A percentile compares a stretch with the other conserved stretches of the same genome.
Conservation (phyloP, 2,888 invertebrate species). For the Druceiella hillmani region DNA sequence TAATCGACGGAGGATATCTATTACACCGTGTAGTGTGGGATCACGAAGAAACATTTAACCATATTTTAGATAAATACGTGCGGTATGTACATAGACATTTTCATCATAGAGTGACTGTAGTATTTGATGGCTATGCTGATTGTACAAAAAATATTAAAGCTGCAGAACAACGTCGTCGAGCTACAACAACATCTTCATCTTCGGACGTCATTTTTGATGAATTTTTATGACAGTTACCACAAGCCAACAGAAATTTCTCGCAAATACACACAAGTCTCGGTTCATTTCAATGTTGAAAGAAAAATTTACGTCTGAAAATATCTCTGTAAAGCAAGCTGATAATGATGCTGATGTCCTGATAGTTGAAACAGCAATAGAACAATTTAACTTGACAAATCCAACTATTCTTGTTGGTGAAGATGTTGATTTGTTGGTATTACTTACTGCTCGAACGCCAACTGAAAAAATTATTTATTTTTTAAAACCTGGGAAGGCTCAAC, state of each 20-base stretch:
- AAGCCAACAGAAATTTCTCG: constrained; percentile 25
- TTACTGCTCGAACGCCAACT: constrained; percentile 22
- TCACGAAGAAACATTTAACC: too few relatives aligned
- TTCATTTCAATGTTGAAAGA: constrained; percentile 27
- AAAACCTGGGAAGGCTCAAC: constrained; percentile 24
- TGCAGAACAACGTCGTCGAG: constrained; percentile 24
- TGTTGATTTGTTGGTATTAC: constrained; percentile 16
- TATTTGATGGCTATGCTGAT: constrained; percentile 28
- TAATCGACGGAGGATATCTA: constrained; percentile 26
- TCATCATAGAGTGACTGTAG: constrained; percentile 23
- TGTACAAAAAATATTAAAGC: constrained; percentile 25
- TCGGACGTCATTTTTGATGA: constrained; percentile 27
- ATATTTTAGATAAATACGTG: constrained; percentile 24
- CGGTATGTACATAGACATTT: constrained; percentile 25
- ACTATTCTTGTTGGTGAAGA: constrained; percentile 6
- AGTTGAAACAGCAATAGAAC: constrained; percentile 23
- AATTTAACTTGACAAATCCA: too few relatives aligned
- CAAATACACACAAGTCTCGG: constrained; percentile 29
- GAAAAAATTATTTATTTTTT: constrained; percentile 24
- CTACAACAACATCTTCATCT: constrained; percentile 25
- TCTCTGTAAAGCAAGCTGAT: constrained; percentile 27
- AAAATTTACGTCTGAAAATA: constrained; percentile 27
- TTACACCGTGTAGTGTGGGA: constrained; percentile 26
- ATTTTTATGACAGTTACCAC: constrained; percentile 26
- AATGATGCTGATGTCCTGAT: constrained; percentile 26